These are phyloP conservation scores for Cynaeus angustus DNA, from an alignment of 2,888 invertebrate species.

Conservation along the genomic window DNA sequence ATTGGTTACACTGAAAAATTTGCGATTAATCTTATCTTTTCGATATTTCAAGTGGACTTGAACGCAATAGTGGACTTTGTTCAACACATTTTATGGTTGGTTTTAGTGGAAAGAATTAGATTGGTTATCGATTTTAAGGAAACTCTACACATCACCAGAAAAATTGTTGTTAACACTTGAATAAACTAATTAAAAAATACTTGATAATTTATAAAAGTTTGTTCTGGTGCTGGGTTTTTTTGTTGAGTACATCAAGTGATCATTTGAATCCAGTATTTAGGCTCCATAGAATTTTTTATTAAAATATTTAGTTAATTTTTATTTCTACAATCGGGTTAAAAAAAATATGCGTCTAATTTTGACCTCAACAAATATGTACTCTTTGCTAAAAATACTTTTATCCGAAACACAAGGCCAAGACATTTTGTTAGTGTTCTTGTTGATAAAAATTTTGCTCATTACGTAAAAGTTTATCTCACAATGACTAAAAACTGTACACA, in stretches of 20 bases:
- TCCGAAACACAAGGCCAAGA: slow-evolving; percentile 17
- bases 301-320: neutral
- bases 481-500: neutral
- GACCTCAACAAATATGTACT: slow-evolving; percentile 30
- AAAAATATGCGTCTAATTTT: slow-evolving; percentile 25
- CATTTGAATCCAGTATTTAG: too few species aligned
- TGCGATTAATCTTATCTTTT: neutral
- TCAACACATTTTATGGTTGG: neutral
- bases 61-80: neutral
- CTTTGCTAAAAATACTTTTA: slow-evolving; percentile 20
- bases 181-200: too few species aligned
- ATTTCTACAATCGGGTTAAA: neutral
- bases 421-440: neutral
- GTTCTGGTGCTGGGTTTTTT: too few species aligned
- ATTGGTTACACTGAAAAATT: neutral
- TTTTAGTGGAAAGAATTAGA: neutral
- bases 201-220: too few species aligned
- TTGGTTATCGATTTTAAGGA: too few species aligned
- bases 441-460: slow-evolving; percentile 23
- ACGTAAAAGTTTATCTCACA: slow-evolving; percentile 14
- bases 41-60: neutral
- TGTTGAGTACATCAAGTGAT: too few species aligned
- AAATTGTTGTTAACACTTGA: neutral
- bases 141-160: too few species aligned
- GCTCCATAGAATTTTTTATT: neutral